Evolutionary conservation across 2,113 vertebrate species (phyloP).

Genomic region (Psammodynastes pulverulentus): DNA sequence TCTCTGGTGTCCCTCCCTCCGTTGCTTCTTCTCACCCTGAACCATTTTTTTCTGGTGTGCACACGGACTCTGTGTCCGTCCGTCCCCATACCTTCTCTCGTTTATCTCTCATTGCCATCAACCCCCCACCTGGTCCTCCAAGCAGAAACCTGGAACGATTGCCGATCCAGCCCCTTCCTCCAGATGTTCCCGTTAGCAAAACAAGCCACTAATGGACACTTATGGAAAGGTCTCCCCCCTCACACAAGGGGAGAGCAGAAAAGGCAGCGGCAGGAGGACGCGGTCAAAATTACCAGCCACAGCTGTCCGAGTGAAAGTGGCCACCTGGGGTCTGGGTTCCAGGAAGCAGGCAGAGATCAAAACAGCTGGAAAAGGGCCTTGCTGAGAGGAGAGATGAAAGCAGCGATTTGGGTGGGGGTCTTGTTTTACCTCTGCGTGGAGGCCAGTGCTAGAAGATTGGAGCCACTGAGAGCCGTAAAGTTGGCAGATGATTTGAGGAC

Average conservation of each 20-base stretch:
- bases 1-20: not conserved
- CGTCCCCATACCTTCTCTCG: not conserved
- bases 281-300: not conserved
- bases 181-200: constrained; percentile 11
- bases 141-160: not conserved
- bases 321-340: not conserved
- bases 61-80: not conserved
- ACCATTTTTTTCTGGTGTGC: not conserved
- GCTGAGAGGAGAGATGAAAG: not conserved
- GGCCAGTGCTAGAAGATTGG: not conserved
- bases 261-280: not conserved
- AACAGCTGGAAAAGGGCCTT: constrained; percentile 14
- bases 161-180: not conserved
- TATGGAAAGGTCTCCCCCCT: not conserved
- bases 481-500: no score
- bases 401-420: not conserved
- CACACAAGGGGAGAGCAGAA: not conserved
- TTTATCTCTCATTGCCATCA: not conserved
- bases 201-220: constrained; percentile 17
- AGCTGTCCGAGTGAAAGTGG: constrained; percentile 5
- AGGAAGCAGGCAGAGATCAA: not conserved
- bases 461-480: not conserved
- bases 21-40: not conserved
- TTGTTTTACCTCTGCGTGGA: not conserved
- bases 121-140: not conserved